These are phyloP conservation scores for Ctenochaetus hawaiiensis DNA, from an alignment of 2,797 vertebrate genomes.

Conservation along the genomic window DNA sequence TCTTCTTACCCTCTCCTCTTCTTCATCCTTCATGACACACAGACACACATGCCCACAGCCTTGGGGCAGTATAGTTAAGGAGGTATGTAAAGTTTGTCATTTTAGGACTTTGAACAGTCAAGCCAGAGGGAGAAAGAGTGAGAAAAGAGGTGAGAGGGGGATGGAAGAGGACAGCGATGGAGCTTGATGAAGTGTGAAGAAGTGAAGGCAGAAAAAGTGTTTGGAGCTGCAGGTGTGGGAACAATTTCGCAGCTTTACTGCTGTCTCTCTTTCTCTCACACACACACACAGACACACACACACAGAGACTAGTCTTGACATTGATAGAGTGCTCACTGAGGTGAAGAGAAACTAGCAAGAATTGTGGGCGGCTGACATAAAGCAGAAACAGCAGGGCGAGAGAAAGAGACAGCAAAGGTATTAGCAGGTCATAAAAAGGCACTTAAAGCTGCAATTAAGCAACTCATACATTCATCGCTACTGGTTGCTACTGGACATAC, in stretches of 20 bases:
- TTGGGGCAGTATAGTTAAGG: constrained; percentile 65
- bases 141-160: constrained; percentile 7
- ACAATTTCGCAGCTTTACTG: constrained; percentile 15
- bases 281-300: not conserved
- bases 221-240: constrained; percentile 58
- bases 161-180: constrained; percentile 17
- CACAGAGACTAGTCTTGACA: constrained; percentile 17
- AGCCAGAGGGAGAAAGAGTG: constrained; percentile 11
- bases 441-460: constrained; percentile 40
- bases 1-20: constrained; percentile 39
- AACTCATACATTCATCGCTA: constrained; percentile 34
- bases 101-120: constrained; percentile 60
- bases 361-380: constrained; percentile 39
- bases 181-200: constrained; percentile 31
- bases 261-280: not conserved
- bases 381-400: constrained; percentile 38
- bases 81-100: constrained; percentile 70
- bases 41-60: constrained; percentile 61
- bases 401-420: constrained; percentile 37
- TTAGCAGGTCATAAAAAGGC: constrained; percentile 66
- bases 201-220: constrained; percentile 28
- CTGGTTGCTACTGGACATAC: constrained; percentile 29
- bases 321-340: constrained; percentile 8
- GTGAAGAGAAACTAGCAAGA: constrained; percentile 13
- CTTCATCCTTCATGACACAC: constrained; percentile 36